phyloP scores from a whole-genome alignment of 2,888 invertebrate genomes.

The Tanytarsus gracilentus region DNA sequence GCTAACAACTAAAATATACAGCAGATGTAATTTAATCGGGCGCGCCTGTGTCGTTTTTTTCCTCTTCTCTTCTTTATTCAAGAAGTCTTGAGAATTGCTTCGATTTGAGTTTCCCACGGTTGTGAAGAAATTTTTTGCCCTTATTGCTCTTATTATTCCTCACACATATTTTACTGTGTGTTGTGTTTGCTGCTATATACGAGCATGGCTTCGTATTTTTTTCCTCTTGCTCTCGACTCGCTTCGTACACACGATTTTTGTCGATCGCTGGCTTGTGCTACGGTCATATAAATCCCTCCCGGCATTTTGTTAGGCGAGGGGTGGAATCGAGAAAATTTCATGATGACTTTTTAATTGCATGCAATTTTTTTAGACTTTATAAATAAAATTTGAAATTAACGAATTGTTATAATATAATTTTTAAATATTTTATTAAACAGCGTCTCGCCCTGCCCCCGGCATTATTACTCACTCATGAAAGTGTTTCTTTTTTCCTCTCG shows the following conservation, averaged over 20 bases:
- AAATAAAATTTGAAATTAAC: too few species aligned
- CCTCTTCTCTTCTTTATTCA: too few species aligned
- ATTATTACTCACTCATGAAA: too few species aligned
- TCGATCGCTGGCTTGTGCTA: slow-evolving; percentile 24
- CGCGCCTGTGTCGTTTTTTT: slow-evolving; percentile 15
- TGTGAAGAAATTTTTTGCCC: slow-evolving; percentile 18
- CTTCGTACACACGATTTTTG: slow-evolving; percentile 4
- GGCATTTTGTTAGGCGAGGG: neutral
- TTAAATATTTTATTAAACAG: too few species aligned
- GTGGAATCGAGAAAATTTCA: slow-evolving; percentile 2
- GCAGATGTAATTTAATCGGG: slow-evolving; percentile 13
- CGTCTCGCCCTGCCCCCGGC: too few species aligned
- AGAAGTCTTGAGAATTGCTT: slow-evolving; percentile 26
- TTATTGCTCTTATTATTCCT: slow-evolving; percentile 11
- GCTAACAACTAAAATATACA: neutral
- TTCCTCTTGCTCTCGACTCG: neutral
- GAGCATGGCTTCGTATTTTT: slow-evolving; percentile 7
- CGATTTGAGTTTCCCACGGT: slow-evolving; percentile 25
- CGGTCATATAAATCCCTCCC: slow-evolving; percentile 23
- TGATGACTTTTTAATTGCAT: too few species aligned
- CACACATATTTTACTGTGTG: slow-evolving; percentile 2
- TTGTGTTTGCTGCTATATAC: slow-evolving; percentile 26
- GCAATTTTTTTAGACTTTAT: too few species aligned
- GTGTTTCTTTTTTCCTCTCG: neutral
- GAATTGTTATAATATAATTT: too few species aligned